Evolutionary conservation across 2,888 invertebrate genomes (phyloP).

Genomic region (Teinopalpus imperialis): DNA sequence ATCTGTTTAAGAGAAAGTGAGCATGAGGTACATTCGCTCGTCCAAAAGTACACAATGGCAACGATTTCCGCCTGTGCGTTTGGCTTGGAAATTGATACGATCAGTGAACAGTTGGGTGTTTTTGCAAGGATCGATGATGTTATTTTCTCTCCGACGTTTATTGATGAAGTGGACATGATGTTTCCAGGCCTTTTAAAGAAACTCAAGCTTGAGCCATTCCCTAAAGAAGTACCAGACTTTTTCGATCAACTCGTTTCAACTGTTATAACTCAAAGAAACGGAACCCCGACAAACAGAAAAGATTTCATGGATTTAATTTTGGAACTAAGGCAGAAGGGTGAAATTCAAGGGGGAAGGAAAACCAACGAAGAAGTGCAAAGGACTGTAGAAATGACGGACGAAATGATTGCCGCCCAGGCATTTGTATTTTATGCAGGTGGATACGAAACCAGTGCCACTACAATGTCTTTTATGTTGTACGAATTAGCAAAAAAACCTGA

Average conservation of each 20-base stretch:
- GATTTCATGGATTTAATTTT: conserved; percentile 55
- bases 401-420: conserved; percentile 53
- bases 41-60: conserved; percentile 44
- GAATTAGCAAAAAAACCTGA: conserved; percentile 54
- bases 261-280: conserved; percentile 42
- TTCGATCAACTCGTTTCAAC: conserved; percentile 39
- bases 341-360: not conserved
- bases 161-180: conserved; percentile 39
- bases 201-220: conserved; percentile 40
- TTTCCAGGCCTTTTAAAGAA: conserved; percentile 45
- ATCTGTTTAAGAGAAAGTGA: conserved; percentile 32
- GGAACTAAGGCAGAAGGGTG: conserved; percentile 27
- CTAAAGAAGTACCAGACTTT: conserved; percentile 34
- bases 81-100: conserved; percentile 42
- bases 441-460: conserved; percentile 65
- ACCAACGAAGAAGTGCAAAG: not conserved
- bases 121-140: conserved; percentile 1
- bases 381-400: not conserved
- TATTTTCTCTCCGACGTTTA: conserved; percentile 6
- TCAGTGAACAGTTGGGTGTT: not conserved
- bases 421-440: conserved; percentile 67
- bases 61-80: conserved; percentile 41
- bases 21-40: conserved; percentile 37
- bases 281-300: conserved; percentile 39
- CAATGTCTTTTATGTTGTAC: conserved; percentile 53